These are phyloP conservation scores for Zophobas atratus DNA, from an alignment of 1,140 invertebrate species.

Conservation along the genomic window DNA sequence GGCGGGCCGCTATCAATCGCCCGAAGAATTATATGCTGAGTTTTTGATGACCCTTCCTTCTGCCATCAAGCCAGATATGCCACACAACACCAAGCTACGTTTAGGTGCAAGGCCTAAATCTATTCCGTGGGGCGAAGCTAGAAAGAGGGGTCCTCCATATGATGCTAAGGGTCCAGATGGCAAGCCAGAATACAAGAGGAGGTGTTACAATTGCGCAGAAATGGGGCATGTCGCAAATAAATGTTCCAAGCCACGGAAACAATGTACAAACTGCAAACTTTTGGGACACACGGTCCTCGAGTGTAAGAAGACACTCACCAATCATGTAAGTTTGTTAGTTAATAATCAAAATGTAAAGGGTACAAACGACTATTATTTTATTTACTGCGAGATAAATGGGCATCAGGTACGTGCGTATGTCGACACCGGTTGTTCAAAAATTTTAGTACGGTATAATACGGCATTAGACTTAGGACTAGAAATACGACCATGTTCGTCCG, in stretches of 20 bases:
- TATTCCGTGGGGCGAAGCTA: no score
- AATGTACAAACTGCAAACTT: conserved; percentile 33
- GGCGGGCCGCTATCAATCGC: conserved; percentile 43
- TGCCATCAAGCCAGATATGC: no score
- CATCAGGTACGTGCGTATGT: background rate
- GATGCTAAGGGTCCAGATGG: background rate
- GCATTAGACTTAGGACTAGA: background rate
- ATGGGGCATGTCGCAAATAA: conserved; percentile 38
- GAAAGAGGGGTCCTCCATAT: no score
- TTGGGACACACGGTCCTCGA: conserved; percentile 23
- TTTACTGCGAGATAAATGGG: conserved; percentile 27
- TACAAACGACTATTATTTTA: background rate
- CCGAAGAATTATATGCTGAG: conserved; percentile 46
- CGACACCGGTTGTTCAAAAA: conserved; percentile 28
- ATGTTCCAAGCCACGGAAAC: conserved; percentile 19
- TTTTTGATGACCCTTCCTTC: conserved; percentile 18
- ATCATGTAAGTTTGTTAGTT: background rate
- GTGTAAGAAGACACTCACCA: background rate
- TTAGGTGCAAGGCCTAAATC: no score
- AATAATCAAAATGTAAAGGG: background rate
- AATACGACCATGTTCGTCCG: background rate
- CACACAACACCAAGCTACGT: no score
- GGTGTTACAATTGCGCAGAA: conserved; percentile 40
- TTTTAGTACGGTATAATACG: conserved; percentile 16
- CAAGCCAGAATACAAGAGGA: conserved; percentile 17